Base-by-base conservation (phyloP, 2,888 invertebrate genomes). In the Parasteatoda lunata region DNA sequence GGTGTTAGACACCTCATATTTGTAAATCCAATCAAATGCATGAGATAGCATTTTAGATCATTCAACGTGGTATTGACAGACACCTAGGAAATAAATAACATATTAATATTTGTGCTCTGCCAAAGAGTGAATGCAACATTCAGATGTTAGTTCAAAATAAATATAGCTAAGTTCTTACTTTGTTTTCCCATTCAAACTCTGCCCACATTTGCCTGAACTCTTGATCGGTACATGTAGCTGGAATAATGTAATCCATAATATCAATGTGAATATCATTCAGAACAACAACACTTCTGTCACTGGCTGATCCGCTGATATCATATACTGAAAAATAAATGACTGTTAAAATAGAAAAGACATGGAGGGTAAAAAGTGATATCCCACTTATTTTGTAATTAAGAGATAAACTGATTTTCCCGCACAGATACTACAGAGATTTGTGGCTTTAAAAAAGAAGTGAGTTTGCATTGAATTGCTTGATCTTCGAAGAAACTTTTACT, bases 131-230 rank as follows among this genome's bases (percentile, higher is more conserved):
- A 15, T 65, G 4, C 4, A 66, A 66, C 45, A 30, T 30, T 30
- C 30, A 30, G 2, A 30, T 30, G 30, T 30, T 30, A 30, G 30
- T 2, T 30, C 2, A 30, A 30, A 30, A 30, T 30, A 30, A 30
- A 30, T 1, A 30, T 66, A 65, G 15, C n/a, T 4, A 65, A 84
- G n/a, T 49, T n/a, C n/a, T 78, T 89, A 94, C 98, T 94, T 99
- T 99, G 93, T 99, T 99, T 93, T 99, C 99, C 99, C 99, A 99
- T 93, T 99, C 99, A 93, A 99, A 99, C 93, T 99, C 99, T 3
- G 98, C 97, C 99, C 99, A 99, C 99, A 99, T 99, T 93, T 97
- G 96, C 6, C 99, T 93, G 94, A 99, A 99, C 93, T 99, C 99
- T 0, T 95, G 95, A 92, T 99, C 99, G 78, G 95, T 96, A 92